Base-by-base conservation (phyloP, 2,888 invertebrate species). In the Pardosa pseudoannulata region DNA sequence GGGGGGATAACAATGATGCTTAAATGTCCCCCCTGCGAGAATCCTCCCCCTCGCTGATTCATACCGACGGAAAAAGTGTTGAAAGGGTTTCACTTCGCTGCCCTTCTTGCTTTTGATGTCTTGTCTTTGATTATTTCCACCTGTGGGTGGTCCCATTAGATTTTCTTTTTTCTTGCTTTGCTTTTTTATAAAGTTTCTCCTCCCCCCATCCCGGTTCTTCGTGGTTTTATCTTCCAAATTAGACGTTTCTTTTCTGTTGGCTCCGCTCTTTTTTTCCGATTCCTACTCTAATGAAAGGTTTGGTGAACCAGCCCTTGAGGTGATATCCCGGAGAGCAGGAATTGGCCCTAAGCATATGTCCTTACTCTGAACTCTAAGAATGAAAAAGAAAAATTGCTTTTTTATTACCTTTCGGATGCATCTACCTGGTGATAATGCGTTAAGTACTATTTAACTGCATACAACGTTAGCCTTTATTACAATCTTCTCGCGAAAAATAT, bases 1-100 rank as follows among this genome's bases (percentile, higher is more conserved):
- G 29, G 27, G 23, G 41, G 79, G 23, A 36, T 29, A 68, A 78
- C 56, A 79, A 65, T 67, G 78, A 72, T 71, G 46, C 56, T 78
- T 70, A 78, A 73, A 78, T 65, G 36, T 50, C 72, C 78, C 71
- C 50, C 78, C 16, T n/a, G 16, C 46, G 19, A 19, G 39, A 36
- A 31, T 68, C 65, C 76, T 76, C 83, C 78, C 72, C 82, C 76
- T 68, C 83, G 78, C 78, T 85, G 83, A 85, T 78, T 85, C 83
- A 85, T 78, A 56, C 56, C n/a, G 29, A 28, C 76, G 46, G 74
- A 16, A 27, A 46, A 85, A 78, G 83, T 85, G 83, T 85, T 73
- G 83, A 85, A 85, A 85, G 83, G 83, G 83, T 85, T 78, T 78
- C 83, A 78, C 78, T 67, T 68, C 50, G 56, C 46, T 23, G 65